A percentile compares a stretch with the other conserved stretches of the same genome.
phyloP scores from a whole-genome alignment of 2,888 invertebrate species.

The Nemurella pictetii region DNA sequence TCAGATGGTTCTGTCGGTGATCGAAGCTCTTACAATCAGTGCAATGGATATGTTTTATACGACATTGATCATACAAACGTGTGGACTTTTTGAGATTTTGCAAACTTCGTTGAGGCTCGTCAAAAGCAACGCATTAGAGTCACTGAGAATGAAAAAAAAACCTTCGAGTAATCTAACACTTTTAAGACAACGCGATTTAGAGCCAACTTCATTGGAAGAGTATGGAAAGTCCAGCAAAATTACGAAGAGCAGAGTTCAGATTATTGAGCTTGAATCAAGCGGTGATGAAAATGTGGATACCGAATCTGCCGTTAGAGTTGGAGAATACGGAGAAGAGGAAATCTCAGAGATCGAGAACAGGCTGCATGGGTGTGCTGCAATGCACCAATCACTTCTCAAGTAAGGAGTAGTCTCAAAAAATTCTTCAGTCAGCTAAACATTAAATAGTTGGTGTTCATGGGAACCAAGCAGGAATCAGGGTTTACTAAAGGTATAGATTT shows the following conservation, averaged over 20 bases:
- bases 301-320: not conserved
- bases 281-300: not conserved
- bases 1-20: not conserved
- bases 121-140: not conserved
- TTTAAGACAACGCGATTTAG: not conserved
- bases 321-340: not conserved
- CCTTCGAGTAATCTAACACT: not conserved
- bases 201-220: not conserved
- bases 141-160: not conserved
- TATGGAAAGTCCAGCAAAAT: not conserved
- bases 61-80: conserved; percentile 7
- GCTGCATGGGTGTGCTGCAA: not conserved
- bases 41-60: conserved; percentile 4
- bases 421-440: too few species aligned
- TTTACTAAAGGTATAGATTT: too few species aligned
- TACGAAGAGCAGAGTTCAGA: not conserved
- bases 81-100: conserved; percentile 7
- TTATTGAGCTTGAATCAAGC: not conserved
- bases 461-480: too few species aligned
- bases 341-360: not conserved
- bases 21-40: not conserved
- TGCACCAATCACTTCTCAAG: not conserved
- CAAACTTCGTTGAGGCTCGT: not conserved
- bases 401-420: too few species aligned
- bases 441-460: too few species aligned